A percentile compares a stretch with the other conserved stretches of the same genome.
Conservation (phyloP, 2,888 invertebrate genomes). For the Drosophila birchii region DNA sequence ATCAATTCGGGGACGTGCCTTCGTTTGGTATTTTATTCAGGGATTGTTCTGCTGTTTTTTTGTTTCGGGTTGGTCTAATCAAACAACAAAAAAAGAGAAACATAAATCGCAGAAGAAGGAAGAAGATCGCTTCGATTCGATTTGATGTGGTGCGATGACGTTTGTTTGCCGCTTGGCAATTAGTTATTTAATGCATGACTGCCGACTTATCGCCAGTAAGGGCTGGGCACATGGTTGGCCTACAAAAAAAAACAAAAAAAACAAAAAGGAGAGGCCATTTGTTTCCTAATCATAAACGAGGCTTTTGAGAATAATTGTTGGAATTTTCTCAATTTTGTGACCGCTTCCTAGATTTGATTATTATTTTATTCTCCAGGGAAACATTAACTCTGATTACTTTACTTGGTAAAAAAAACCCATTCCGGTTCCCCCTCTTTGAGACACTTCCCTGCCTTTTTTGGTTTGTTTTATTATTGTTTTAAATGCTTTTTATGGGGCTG, state of each 20-base stretch:
- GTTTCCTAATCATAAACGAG: not conserved
- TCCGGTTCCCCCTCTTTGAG: not conserved
- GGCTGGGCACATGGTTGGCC: slow-evolving; percentile 4
- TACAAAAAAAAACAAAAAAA: not conserved
- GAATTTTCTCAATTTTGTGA: not conserved
- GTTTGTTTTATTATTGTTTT: not conserved
- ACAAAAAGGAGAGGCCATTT: not conserved
- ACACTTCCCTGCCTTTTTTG: not conserved
- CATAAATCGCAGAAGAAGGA: slow-evolving; percentile 22
- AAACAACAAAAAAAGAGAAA: not conserved
- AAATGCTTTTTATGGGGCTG: not conserved
- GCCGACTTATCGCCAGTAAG: slow-evolving; percentile 25
- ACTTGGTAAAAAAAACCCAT: not conserved
- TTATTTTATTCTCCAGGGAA: not conserved
- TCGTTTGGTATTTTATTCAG: slow-evolving; percentile 6
- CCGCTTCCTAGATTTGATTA: not conserved
- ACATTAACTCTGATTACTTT: not conserved
- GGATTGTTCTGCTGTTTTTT: slow-evolving; percentile 7
- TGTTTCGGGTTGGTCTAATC: slow-evolving; percentile 3
- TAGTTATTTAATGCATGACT: slow-evolving; percentile 59
- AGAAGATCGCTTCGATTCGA: slow-evolving; percentile 52
- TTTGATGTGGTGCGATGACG: slow-evolving; percentile 55
- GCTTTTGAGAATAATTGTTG: not conserved
- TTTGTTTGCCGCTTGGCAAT: slow-evolving; percentile 19
- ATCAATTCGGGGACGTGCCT: slow-evolving; percentile 44